Evolutionary conservation across 2,797 vertebrate species (phyloP).

Genomic region (Gadopsis marmoratus): DNA sequence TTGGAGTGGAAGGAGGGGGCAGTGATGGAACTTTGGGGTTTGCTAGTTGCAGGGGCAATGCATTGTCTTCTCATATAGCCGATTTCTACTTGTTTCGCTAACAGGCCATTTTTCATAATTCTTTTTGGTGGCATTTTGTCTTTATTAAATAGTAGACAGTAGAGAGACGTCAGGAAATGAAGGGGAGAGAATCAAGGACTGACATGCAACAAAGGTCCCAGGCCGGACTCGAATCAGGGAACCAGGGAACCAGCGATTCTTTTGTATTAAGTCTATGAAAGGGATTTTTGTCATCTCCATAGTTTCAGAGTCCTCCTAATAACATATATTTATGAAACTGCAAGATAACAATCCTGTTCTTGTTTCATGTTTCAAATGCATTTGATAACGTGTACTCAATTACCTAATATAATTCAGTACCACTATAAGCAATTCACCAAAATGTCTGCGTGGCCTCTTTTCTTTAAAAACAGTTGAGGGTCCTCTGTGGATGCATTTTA

Average conservation of each 20-base stretch:
- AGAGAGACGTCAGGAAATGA: constrained; percentile 4
- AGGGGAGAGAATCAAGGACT: not conserved
- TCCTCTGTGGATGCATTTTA: constrained; percentile 36
- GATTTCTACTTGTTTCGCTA: constrained; percentile 11
- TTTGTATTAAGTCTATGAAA: constrained; percentile 1
- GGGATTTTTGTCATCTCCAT: not conserved
- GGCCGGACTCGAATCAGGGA: not conserved
- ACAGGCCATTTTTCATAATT: constrained; percentile 2
- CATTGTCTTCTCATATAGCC: constrained; percentile 27
- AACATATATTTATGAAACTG: constrained; percentile 4
- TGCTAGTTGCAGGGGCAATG: constrained; percentile 46
- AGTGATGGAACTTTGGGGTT: constrained; percentile 55
- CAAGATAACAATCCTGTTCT: not conserved
- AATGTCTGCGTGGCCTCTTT: constrained; percentile 46
- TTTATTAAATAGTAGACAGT: not conserved
- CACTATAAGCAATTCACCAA: constrained; percentile 36
- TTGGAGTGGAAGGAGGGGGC: constrained; percentile 34
- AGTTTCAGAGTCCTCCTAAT: constrained; percentile 29
- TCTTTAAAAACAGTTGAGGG: constrained; percentile 47
- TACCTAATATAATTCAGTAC: constrained; percentile 38
- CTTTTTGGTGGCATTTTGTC: not conserved
- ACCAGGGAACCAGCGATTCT: not conserved
- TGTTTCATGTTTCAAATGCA: constrained; percentile 26
- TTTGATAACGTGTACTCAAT: constrained; percentile 58
- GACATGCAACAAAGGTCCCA: constrained; percentile 1